Percentiles rank a stretch among this genome's conserved stretches.
phyloP scores from a whole-genome alignment of 2,888 invertebrate genomes.

The Oxycera nigricornis region DNA sequence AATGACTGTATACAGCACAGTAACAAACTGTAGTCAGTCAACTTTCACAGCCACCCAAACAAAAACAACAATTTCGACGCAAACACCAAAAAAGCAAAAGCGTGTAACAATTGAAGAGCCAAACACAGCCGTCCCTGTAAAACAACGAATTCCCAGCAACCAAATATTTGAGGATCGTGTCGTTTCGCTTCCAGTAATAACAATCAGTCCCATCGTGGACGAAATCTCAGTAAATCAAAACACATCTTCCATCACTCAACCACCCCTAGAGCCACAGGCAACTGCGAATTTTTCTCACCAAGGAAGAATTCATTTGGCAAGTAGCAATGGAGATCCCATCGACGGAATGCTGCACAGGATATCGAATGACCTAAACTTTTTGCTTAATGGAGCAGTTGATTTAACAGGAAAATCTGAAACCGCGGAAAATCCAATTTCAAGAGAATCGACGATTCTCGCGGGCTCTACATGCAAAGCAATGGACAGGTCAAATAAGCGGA shows the following conservation, averaged over 20 bases:
- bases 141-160: too few relatives aligned
- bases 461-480: too few relatives aligned
- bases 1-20: constrained; percentile 49
- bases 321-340: constrained; percentile 52
- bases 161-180: constrained; percentile 38
- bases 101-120: constrained; percentile 60
- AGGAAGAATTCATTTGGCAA: not conserved
- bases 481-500: too few relatives aligned
- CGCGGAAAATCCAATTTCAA: not conserved
- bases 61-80: constrained; percentile 45
- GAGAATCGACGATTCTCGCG: not conserved
- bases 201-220: constrained; percentile 49
- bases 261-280: constrained; percentile 45
- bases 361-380: constrained; percentile 81
- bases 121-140: too few relatives aligned
- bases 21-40: constrained; percentile 36
- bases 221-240: not conserved
- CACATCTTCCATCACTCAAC: not conserved
- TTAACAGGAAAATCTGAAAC: constrained; percentile 43
- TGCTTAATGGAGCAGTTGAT: constrained; percentile 72
- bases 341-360: constrained; percentile 80
- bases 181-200: constrained; percentile 51
- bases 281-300: not conserved
- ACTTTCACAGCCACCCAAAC: not conserved
- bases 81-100: constrained; percentile 59